A percentile compares a stretch with the other conserved stretches of the same genome.
phyloP scores from a whole-genome alignment of 1,140 invertebrate genomes.

The Trichonephila clavipes region DNA sequence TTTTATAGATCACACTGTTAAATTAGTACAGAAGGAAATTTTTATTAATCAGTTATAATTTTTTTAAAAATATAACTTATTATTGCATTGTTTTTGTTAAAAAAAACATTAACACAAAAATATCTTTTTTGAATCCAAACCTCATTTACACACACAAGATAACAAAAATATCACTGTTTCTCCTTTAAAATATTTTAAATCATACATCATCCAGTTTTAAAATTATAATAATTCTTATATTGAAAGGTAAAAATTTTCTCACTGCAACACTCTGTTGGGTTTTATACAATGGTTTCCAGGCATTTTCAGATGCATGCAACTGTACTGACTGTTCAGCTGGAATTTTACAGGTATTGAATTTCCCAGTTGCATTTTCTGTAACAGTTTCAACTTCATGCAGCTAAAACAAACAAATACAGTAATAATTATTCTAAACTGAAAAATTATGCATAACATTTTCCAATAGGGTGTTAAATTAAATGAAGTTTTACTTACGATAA shows the following conservation, averaged over 20 bases:
- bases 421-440: too few species aligned
- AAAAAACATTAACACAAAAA: not conserved
- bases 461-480: too few species aligned
- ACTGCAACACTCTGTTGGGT: not conserved
- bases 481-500: too few species aligned
- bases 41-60: too few species aligned
- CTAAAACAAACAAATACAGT: not conserved
- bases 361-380: not conserved
- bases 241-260: too few species aligned
- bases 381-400: not conserved
- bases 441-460: too few species aligned
- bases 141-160: not conserved
- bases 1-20: too few species aligned
- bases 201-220: not conserved
- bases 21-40: too few species aligned
- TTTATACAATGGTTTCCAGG: slow-evolving; percentile 88
- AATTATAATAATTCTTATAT: not conserved
- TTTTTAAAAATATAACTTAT: too few species aligned
- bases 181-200: not conserved
- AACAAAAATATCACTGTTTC: not conserved
- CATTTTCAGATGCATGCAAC: slow-evolving; percentile 89
- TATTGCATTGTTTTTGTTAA: too few species aligned
- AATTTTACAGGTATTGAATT: not conserved
- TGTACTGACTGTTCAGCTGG: not conserved
- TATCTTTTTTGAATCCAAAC: not conserved